Conservation (phyloP, 2,113 vertebrate genomes). For the Hippolais icterina region DNA sequence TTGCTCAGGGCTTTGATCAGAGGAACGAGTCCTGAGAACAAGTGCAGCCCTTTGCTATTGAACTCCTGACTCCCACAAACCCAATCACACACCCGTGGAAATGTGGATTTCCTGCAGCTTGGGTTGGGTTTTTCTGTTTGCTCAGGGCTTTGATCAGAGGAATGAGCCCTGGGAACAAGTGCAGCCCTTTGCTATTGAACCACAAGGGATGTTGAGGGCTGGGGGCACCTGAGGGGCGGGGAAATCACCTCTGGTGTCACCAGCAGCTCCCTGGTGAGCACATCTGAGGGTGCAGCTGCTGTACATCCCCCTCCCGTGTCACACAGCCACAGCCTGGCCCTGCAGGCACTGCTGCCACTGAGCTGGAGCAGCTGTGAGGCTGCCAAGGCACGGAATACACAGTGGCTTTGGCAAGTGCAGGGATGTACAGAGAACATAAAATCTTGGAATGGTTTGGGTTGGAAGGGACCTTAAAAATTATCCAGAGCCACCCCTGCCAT, state of each 20-base stretch:
- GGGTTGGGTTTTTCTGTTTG: background rate
- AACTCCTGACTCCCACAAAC: background rate
- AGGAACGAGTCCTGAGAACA: too few relatives aligned
- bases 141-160: too few relatives aligned
- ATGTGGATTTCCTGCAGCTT: background rate
- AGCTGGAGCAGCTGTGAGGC: background rate
- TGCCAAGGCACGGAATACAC: background rate
- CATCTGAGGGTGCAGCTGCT: background rate
- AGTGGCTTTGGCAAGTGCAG: background rate
- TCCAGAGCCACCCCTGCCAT: background rate
- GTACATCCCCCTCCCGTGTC: accelerated
- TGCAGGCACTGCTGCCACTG: background rate
- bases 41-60: background rate
- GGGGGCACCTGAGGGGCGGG: background rate
- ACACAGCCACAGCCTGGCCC: background rate
- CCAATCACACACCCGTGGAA: background rate
- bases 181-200: background rate
- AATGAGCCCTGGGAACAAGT: too few relatives aligned
- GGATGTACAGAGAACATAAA: background rate
- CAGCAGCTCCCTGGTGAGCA: background rate
- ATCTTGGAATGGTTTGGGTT: background rate
- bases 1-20: too few relatives aligned
- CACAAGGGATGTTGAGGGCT: accelerated
- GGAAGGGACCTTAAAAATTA: background rate
- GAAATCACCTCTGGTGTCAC: accelerated